Evolutionary conservation across 2,888 invertebrate genomes (phyloP).

Genomic region (Phrixothrix hirtus): DNA sequence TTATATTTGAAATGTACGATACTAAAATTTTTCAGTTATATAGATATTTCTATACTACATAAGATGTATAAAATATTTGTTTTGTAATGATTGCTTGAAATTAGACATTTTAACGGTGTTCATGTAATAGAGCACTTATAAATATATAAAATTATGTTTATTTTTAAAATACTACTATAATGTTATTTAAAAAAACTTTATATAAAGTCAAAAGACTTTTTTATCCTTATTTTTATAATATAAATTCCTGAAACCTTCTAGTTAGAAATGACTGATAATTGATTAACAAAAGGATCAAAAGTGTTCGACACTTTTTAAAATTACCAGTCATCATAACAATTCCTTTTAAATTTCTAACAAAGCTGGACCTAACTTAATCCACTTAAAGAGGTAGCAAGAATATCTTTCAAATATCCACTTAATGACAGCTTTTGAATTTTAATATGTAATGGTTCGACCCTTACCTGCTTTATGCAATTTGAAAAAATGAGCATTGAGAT

Average conservation of each 20-base stretch:
- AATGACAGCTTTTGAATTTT: constrained; percentile 45
- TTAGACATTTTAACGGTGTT: background rate
- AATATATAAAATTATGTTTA: too few relatives aligned
- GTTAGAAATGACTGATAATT: too few relatives aligned
- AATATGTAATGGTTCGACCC: constrained; percentile 28
- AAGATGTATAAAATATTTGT: constrained; percentile 13
- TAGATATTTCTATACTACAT: constrained; percentile 12
- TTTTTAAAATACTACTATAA: too few relatives aligned
- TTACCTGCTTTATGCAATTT: constrained; percentile 21
- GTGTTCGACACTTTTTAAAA: constrained; percentile 36
- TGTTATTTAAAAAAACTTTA: too few relatives aligned
- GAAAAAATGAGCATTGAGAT: background rate
- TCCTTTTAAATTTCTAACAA: constrained; percentile 44
- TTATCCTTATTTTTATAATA: too few relatives aligned
- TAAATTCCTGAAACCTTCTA: too few relatives aligned
- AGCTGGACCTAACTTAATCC: constrained; percentile 50
- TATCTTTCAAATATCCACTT: constrained; percentile 48
- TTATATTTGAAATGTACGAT: constrained; percentile 7
- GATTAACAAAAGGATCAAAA: too few relatives aligned
- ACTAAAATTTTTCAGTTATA: too few relatives aligned
- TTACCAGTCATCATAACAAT: constrained; percentile 32
- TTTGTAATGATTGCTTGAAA: constrained; percentile 13
- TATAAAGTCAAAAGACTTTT: too few relatives aligned
- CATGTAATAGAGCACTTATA: too few relatives aligned
- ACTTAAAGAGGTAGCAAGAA: constrained; percentile 52